Conservation (phyloP, 1,140 invertebrate species). For the Drosophila ohnishii region DNA sequence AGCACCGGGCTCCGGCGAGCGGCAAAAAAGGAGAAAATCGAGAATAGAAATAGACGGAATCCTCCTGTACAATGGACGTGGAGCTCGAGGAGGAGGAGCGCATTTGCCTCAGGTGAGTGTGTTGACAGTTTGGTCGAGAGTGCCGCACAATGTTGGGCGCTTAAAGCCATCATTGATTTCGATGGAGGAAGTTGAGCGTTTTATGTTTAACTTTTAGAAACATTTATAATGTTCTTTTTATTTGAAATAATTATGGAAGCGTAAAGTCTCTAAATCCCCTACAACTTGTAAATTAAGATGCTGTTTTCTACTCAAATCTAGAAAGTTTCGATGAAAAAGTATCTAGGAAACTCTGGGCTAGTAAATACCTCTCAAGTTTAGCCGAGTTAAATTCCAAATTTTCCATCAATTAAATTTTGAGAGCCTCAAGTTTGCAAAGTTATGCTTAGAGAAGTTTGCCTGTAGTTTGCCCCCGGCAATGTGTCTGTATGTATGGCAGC, state of each 20-base stretch:
- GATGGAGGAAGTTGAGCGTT: neutral
- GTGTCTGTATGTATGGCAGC: constrained; percentile 18
- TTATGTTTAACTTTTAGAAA: neutral
- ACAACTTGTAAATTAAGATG: no score
- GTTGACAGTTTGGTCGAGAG: constrained; percentile 37
- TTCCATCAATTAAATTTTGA: neutral
- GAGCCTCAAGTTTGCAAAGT: neutral
- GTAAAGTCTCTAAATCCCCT: neutral
- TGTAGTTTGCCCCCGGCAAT: constrained; percentile 6
- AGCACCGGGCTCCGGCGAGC: constrained; percentile 8
- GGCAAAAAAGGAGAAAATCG: constrained; percentile 35
- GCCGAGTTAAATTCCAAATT: neutral
- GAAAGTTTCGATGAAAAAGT: neutral
- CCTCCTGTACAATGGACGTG: constrained; percentile 51
- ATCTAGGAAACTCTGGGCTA: no score
- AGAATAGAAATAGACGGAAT: constrained; percentile 30
- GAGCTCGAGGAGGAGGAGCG: constrained; percentile 69
- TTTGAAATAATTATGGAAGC: neutral
- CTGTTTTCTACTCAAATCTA: neutral
- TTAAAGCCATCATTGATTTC: constrained; percentile 40
- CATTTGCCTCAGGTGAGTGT: constrained; percentile 76
- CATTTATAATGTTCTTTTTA: neutral
- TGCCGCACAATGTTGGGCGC: constrained; percentile 27
- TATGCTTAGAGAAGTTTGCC: constrained; percentile 10
- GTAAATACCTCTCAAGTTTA: neutral